A percentile compares a stretch with the other conserved stretches of the same genome.
Conservation (phyloP, 1,140 invertebrate species). For the Calliphora vicina region DNA sequence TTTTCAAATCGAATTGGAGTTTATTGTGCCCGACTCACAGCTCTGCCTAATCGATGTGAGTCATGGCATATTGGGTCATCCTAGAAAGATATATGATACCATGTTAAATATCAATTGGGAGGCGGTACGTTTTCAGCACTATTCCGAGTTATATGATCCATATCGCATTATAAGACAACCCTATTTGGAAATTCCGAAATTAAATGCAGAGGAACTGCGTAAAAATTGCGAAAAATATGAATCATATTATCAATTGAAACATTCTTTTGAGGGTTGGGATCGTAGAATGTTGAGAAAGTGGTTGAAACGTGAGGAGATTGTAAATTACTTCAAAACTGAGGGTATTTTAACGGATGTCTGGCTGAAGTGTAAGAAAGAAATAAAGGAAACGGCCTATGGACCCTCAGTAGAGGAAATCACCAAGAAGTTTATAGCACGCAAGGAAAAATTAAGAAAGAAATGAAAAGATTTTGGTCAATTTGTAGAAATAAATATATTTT, state of each 20-base stretch:
- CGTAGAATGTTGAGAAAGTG: conserved; percentile 43
- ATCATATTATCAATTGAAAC: conserved; percentile 31
- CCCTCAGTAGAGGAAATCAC: conserved; percentile 46
- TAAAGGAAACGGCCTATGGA: conserved; percentile 33
- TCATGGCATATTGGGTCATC: conserved; percentile 56
- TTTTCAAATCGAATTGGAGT: conserved; percentile 53
- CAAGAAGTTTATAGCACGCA: conserved; percentile 46
- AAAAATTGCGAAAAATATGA: conserved; percentile 35
- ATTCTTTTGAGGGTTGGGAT: conserved; percentile 40
- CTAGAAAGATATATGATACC: conserved; percentile 53
- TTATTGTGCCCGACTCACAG: conserved; percentile 52
- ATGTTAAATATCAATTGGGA: conserved; percentile 50
- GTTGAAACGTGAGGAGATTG: conserved; percentile 46
- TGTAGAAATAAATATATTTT: not conserved
- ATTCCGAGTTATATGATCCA: conserved; percentile 48
- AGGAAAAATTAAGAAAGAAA: conserved; percentile 33
- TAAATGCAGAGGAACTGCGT: conserved; percentile 41
- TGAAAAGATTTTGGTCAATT: not conserved
- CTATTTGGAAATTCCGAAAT: conserved; percentile 45
- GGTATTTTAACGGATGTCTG: conserved; percentile 48
- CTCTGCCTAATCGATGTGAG: conserved; percentile 52
- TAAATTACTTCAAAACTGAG: conserved; percentile 48
- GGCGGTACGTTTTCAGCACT: conserved; percentile 49
- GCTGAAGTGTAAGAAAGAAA: conserved; percentile 45
- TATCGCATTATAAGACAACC: conserved; percentile 53